Evolutionary conservation across 2,113 vertebrate species (phyloP).

Genomic region (Indicator indicator): DNA sequence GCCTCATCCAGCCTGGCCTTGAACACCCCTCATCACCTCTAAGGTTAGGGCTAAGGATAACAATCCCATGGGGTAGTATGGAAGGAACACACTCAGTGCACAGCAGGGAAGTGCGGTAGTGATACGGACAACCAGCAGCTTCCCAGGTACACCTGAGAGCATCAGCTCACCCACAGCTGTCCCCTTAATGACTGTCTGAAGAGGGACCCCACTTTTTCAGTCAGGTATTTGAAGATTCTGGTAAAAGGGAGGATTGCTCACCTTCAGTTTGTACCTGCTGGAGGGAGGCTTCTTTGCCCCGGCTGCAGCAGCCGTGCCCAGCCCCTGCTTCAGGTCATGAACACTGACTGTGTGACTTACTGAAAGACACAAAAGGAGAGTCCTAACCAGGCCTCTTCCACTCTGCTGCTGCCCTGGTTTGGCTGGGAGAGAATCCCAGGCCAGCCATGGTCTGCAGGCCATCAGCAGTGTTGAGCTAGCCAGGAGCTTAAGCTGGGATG

Average conservation of each 20-base stretch:
- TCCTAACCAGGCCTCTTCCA: neutral
- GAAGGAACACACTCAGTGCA: neutral
- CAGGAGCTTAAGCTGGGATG: neutral
- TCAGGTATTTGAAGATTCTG: neutral
- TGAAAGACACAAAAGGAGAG: constrained; percentile 25
- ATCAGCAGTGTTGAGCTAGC: neutral
- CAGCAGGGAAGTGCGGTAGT: neutral
- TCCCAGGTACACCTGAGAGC: neutral
- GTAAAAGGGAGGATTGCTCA: constrained; percentile 22
- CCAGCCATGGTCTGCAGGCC: neutral
- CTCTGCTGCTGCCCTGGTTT: neutral
- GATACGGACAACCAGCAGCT: neutral
- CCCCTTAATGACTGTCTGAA: neutral
- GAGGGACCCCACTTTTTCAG: neutral
- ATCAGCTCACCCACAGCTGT: neutral
- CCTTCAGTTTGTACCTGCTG: constrained; percentile 88
- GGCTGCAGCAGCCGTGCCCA: constrained; percentile 29
- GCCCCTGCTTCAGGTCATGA: constrained; percentile 85
- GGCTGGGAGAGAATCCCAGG: neutral
- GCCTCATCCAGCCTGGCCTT: too few species aligned
- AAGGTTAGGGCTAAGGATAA: neutral
- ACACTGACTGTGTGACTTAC: constrained; percentile 84
- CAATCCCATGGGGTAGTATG: neutral
- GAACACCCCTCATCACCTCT: neutral
- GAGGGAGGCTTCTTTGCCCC: constrained; percentile 63